Percentiles rank a stretch among this genome's conserved stretches.
These are phyloP conservation scores for Abscondita cerata DNA, from an alignment of 2,888 invertebrate genomes.

Conservation along the genomic window DNA sequence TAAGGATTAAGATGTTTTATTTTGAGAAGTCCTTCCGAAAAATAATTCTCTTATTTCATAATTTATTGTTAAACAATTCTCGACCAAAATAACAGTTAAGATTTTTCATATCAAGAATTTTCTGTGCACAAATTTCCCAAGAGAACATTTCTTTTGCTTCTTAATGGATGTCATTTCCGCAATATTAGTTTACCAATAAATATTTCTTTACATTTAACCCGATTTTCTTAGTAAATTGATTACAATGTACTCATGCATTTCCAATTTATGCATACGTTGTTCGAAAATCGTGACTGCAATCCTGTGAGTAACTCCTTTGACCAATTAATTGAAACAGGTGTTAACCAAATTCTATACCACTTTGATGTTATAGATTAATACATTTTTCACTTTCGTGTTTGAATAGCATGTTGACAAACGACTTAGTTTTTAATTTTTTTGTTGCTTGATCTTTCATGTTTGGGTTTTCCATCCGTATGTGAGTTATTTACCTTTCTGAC, in stretches of 20 bases:
- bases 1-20: too few relatives aligned
- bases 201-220: too few relatives aligned
- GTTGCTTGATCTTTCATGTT: too few relatives aligned
- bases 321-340: slow-evolving; percentile 3
- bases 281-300: too few relatives aligned
- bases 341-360: background rate
- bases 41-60: background rate
- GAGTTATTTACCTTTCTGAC: too few relatives aligned
- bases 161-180: slow-evolving; percentile 1
- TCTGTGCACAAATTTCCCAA: slow-evolving; percentile 3
- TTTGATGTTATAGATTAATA: slow-evolving; percentile 11
- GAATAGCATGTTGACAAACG: background rate
- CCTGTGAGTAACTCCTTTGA: background rate
- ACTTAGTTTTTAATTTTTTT: too few relatives aligned
- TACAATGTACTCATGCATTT: too few relatives aligned
- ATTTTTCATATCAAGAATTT: background rate
- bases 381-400: background rate
- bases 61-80: background rate
- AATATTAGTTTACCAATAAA: background rate
- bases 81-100: background rate
- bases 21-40: background rate
- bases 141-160: background rate
- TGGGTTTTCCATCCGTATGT: too few relatives aligned
- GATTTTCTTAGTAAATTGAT: too few relatives aligned
- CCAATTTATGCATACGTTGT: too few relatives aligned